Conservation (phyloP, 92 coral and sea anemone species). For the Micromussa lordhowensis region DNA sequence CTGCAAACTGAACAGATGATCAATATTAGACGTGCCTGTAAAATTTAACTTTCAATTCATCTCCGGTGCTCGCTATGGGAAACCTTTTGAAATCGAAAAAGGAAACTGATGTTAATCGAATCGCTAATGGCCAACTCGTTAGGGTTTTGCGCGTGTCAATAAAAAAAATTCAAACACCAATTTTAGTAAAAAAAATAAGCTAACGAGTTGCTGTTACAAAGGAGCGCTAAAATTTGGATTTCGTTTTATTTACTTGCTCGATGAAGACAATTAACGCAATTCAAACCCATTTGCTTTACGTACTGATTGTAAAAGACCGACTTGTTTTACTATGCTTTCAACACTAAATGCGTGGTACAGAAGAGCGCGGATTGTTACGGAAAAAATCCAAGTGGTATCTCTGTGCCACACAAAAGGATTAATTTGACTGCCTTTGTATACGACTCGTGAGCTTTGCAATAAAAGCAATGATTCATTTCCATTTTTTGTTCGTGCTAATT, state of each 20-base stretch:
- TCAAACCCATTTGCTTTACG: not conserved
- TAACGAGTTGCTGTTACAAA: not conserved
- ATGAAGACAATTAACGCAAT: not conserved
- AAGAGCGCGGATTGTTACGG: not conserved
- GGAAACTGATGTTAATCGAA: constrained; percentile 3
- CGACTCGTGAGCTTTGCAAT: not conserved
- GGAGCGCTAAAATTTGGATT: not conserved
- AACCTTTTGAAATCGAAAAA: not conserved
- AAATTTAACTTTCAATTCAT: not conserved
- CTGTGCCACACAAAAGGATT: not conserved
- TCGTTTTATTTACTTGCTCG: not conserved
- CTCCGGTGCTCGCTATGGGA: constrained; percentile 16
- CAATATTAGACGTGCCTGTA: not conserved
- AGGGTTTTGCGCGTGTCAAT: not conserved
- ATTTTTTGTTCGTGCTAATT: constrained; percentile 10
- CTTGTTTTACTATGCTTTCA: not conserved
- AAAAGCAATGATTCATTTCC: not conserved
- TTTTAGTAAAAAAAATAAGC: not conserved
- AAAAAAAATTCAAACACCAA: not conserved
- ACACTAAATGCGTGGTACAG: not conserved
- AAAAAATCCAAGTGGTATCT: not conserved
- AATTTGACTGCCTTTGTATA: not conserved
- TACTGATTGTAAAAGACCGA: not conserved
- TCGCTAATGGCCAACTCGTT: not conserved
- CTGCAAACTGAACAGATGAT: not conserved